phyloP scores from a whole-genome alignment of 2,113 vertebrate genomes.

The Sula dactylatra region DNA sequence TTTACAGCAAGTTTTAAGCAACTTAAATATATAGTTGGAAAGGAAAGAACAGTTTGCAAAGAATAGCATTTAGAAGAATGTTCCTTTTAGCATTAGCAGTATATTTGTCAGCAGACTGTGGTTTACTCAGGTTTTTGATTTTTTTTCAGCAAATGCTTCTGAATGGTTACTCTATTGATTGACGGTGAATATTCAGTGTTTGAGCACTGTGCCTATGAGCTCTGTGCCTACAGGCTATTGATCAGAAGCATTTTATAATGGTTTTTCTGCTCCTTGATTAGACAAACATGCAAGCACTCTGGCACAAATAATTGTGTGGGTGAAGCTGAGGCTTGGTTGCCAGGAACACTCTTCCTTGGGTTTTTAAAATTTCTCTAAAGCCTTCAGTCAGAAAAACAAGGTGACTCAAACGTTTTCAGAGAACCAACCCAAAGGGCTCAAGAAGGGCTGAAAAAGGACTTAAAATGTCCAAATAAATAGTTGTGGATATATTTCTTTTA shows the following conservation, averaged over 20 bases:
- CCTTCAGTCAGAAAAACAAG: background rate
- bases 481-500: background rate
- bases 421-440: background rate
- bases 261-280: background rate
- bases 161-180: slow-evolving; percentile 13
- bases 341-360: background rate
- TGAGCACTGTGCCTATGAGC: background rate
- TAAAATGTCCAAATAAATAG: background rate
- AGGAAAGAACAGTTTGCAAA: background rate
- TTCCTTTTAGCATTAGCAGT: background rate
- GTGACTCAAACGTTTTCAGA: background rate
- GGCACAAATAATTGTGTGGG: background rate
- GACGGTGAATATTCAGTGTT: background rate
- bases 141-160: background rate
- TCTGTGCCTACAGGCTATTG: slow-evolving; percentile 10
- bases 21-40: background rate
- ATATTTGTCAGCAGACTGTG: background rate
- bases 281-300: background rate
- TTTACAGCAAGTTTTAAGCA: background rate
- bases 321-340: background rate
- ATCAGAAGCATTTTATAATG: slow-evolving; percentile 25
- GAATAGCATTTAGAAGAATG: background rate
- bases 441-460: background rate
- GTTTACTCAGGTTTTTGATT: background rate
- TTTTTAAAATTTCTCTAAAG: background rate